Evolutionary conservation across 2,797 vertebrate species (phyloP).

Genomic region (Telmatherina bonti): DNA sequence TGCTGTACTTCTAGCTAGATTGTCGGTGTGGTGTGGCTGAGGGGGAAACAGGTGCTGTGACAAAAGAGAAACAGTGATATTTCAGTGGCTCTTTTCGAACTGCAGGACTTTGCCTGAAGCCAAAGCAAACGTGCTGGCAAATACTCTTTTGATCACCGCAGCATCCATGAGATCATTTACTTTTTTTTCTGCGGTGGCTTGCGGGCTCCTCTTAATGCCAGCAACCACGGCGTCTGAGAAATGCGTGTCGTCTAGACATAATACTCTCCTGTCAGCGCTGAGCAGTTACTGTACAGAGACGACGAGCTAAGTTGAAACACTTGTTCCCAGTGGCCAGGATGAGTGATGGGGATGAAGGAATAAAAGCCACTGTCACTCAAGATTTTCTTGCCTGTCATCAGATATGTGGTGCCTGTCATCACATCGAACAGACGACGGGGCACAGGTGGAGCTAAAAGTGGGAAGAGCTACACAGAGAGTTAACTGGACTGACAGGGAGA

Average conservation of each 20-base stretch:
- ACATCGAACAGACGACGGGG: conserved; percentile 45
- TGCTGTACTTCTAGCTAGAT: conserved; percentile 33
- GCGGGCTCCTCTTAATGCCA: conserved; percentile 28
- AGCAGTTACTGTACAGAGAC: conserved; percentile 62
- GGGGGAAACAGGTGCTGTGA: conserved; percentile 45
- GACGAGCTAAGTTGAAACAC: conserved; percentile 66
- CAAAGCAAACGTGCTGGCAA: conserved; percentile 43
- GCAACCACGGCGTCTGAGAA: conserved; percentile 45
- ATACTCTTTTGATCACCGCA: conserved; percentile 68
- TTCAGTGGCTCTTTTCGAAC: conserved; percentile 46
- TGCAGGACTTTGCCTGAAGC: conserved; percentile 42
- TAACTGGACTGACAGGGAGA: conserved; percentile 87
- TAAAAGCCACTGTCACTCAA: conserved; percentile 76
- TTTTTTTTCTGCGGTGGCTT: conserved; percentile 43
- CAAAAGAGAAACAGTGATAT: conserved; percentile 28
- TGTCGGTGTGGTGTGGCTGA: conserved; percentile 41
- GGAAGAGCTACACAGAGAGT: conserved; percentile 52
- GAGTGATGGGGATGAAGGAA: conserved; percentile 72
- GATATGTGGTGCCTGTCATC: conserved; percentile 70
- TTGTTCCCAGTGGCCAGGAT: conserved; percentile 67
- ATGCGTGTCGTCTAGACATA: conserved; percentile 18
- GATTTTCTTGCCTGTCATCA: conserved; percentile 78
- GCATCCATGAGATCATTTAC: conserved; percentile 57
- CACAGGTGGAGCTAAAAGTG: conserved; percentile 76
- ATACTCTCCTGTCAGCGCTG: conserved; percentile 50